These are phyloP conservation scores for Thecocarcelia acutangulata DNA, from an alignment of 2,888 invertebrate genomes.

Conservation along the genomic window DNA sequence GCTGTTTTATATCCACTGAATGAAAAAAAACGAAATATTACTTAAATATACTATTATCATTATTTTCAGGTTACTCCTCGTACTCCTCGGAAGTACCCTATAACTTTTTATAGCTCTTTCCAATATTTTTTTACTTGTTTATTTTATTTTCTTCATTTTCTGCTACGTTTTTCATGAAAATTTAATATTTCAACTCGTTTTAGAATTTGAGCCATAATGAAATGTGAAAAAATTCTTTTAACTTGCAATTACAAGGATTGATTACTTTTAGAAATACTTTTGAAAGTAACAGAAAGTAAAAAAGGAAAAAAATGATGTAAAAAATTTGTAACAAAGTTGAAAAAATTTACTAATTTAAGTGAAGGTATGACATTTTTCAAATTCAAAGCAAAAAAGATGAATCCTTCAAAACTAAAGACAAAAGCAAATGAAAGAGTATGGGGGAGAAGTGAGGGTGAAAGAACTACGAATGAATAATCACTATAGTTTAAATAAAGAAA, in stretches of 20 bases:
- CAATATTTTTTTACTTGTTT: slow-evolving; percentile 61
- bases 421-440: slow-evolving; percentile 36
- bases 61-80: no score
- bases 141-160: slow-evolving; percentile 72
- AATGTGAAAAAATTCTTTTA: slow-evolving; percentile 61
- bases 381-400: slow-evolving; percentile 38
- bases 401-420: slow-evolving; percentile 5
- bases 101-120: slow-evolving; percentile 2
- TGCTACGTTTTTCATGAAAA: slow-evolving; percentile 79
- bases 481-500: slow-evolving; percentile 44
- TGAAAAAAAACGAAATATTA: no score
- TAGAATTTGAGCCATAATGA: slow-evolving; percentile 37
- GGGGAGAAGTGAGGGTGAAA: slow-evolving; percentile 27
- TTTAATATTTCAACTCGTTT: slow-evolving; percentile 66
- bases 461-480: slow-evolving; percentile 53
- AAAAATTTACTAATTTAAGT: slow-evolving; percentile 68
- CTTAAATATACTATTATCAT: no score
- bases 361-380: slow-evolving; percentile 80
- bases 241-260: slow-evolving; percentile 81
- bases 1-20: no score
- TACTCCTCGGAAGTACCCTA: no score
- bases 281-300: slow-evolving; percentile 70
- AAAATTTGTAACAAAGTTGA: slow-evolving; percentile 22
- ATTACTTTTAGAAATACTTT: slow-evolving; percentile 79
- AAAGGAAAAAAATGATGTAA: slow-evolving; percentile 53